Percentiles rank a stretch among this genome's conserved stretches.
Evolutionary conservation across 2,797 vertebrate species (phyloP).

Genomic region (Ibycter americanus): DNA sequence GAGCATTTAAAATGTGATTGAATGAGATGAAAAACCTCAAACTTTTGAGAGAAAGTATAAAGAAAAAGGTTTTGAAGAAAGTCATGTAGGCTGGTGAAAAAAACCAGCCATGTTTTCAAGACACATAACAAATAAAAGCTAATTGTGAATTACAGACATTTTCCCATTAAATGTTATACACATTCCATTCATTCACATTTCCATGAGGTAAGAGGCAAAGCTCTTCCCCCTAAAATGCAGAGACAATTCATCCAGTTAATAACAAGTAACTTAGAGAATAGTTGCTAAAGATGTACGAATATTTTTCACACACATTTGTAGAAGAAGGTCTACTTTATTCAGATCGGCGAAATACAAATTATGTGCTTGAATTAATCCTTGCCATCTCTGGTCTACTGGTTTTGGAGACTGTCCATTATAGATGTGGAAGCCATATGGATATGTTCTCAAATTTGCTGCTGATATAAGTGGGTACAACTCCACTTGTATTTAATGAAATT

Average conservation of each 20-base stretch:
- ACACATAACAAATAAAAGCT: not conserved
- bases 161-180: not conserved
- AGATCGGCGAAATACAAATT: not conserved
- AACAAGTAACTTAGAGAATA: not conserved
- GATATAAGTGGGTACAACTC: not conserved
- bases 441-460: not conserved
- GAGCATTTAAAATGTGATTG: not conserved
- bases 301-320: not conserved
- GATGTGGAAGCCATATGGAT: not conserved
- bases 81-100: not conserved
- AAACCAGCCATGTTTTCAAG: not conserved
- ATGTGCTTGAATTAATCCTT: not conserved
- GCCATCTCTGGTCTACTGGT: not conserved
- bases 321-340: not conserved
- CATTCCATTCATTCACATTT: not conserved
- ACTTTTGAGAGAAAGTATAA: not conserved
- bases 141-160: not conserved
- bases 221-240: not conserved
- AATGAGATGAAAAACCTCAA: rapidly evolving
- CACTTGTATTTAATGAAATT: not conserved
- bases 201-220: not conserved
- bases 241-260: not conserved
- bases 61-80: not conserved
- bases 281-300: not conserved
- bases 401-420: not conserved